Conservation (phyloP, 2,113 vertebrate genomes). For the Conger conger region DNA sequence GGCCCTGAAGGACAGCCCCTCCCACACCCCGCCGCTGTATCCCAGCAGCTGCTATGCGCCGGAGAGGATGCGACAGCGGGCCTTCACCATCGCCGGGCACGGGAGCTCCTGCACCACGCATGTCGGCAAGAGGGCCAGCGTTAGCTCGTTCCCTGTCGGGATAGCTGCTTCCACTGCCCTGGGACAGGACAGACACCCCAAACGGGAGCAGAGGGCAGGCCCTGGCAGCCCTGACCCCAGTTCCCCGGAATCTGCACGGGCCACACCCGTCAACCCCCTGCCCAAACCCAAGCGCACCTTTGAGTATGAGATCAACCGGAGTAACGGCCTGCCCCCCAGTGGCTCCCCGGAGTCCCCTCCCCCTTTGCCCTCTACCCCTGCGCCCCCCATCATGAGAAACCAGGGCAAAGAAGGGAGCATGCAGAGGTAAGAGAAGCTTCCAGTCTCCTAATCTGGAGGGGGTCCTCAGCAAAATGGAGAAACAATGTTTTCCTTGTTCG, state of each 20-base stretch:
- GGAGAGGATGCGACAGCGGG: constrained; percentile 80
- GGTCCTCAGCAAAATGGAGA: background rate
- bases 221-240: constrained; percentile 69
- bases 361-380: constrained; percentile 85
- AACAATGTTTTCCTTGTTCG: background rate
- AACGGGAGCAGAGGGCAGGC: constrained; percentile 71
- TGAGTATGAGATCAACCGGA: constrained; percentile 92
- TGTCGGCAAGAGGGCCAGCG: constrained; percentile 72
- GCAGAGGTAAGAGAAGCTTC: constrained; percentile 76
- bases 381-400: constrained; percentile 76
- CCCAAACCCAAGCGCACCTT: constrained; percentile 99
- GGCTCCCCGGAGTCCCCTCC: constrained; percentile 79
- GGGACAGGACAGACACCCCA: constrained; percentile 76
- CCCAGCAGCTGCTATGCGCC: constrained; percentile 93
- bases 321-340: constrained; percentile 74
- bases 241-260: constrained; percentile 60
- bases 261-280: constrained; percentile 85
- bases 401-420: constrained; percentile 74
- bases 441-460: background rate
- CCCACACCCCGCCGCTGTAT: constrained; percentile 82
- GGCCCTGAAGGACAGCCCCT: constrained; percentile 89
- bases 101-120: constrained; percentile 73
- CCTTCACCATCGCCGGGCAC: constrained; percentile 68
- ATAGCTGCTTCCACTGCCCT: constrained; percentile 61
- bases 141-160: constrained; percentile 73